Conservation (phyloP, 2,888 invertebrate species). For the Candidula unifasciata region DNA sequence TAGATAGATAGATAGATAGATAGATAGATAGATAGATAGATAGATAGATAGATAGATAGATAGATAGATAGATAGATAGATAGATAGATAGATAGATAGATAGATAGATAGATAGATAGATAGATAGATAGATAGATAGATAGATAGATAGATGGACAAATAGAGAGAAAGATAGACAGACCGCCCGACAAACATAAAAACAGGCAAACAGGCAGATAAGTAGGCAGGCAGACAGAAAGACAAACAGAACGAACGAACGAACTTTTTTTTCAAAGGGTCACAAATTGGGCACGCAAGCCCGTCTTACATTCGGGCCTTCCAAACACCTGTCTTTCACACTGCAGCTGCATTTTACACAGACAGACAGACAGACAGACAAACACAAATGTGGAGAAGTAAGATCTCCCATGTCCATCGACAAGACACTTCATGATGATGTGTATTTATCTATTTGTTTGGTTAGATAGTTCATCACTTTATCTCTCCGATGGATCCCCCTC, state of each 20-base stretch:
- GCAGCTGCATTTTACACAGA: too few relatives aligned
- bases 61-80: background rate
- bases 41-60: background rate
- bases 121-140: constrained; percentile 8
- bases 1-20: background rate
- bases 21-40: background rate
- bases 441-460: too few relatives aligned
- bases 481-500: too few relatives aligned
- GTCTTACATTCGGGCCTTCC: too few relatives aligned
- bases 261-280: too few relatives aligned
- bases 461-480: too few relatives aligned
- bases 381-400: too few relatives aligned
- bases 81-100: constrained; percentile 18
- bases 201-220: background rate
- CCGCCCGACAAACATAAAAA: background rate
- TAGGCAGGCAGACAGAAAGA: background rate
- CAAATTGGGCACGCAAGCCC: too few relatives aligned
- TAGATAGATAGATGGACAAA: background rate
- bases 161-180: constrained; percentile 13
- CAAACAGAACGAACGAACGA: background rate
- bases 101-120: constrained; percentile 22
- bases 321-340: too few relatives aligned
- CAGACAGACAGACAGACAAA: too few relatives aligned
- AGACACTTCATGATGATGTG: too few relatives aligned
- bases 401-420: too few relatives aligned